These are phyloP conservation scores for Cephus sareptanus DNA, from an alignment of 2,888 invertebrate species.

Conservation along the genomic window DNA sequence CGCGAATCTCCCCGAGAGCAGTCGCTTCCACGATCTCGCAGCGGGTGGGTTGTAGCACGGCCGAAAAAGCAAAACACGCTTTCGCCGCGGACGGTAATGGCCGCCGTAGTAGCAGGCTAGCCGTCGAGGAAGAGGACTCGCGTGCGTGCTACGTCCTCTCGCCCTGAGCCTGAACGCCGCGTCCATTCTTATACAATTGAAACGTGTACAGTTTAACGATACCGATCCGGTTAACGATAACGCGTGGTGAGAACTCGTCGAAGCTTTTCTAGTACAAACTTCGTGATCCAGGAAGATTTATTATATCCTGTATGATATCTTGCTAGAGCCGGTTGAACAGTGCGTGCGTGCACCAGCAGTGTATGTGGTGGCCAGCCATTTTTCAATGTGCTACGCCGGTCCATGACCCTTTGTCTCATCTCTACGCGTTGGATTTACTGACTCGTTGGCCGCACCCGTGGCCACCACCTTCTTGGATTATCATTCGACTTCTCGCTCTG, in stretches of 20 bases:
- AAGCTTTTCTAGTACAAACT: neutral
- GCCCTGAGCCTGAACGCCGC: neutral
- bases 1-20: conserved; percentile 47
- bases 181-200: neutral
- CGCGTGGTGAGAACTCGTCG: neutral
- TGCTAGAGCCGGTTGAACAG: conserved; percentile 27
- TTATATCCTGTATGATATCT: conserved; percentile 1
- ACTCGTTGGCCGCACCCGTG: conserved; percentile 5
- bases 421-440: conserved; percentile 32
- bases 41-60: conserved; percentile 36
- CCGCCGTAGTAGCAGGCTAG: conserved; percentile 38
- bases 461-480: neutral
- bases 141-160: neutral
- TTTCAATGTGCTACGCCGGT: conserved; percentile 42
- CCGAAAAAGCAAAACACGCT: conserved; percentile 14
- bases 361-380: conserved; percentile 45
- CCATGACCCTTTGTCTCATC: conserved; percentile 24
- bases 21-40: conserved; percentile 42
- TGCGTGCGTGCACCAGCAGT: conserved; percentile 43
- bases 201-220: neutral
- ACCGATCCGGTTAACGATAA: neutral
- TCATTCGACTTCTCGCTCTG: conserved; percentile 2
- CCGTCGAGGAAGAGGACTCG: conserved; percentile 1
- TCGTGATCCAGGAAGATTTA: neutral
- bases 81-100: conserved; percentile 31